Evolutionary conservation across 2,797 vertebrate species (phyloP).

Genomic region (Hydrophis major): DNA sequence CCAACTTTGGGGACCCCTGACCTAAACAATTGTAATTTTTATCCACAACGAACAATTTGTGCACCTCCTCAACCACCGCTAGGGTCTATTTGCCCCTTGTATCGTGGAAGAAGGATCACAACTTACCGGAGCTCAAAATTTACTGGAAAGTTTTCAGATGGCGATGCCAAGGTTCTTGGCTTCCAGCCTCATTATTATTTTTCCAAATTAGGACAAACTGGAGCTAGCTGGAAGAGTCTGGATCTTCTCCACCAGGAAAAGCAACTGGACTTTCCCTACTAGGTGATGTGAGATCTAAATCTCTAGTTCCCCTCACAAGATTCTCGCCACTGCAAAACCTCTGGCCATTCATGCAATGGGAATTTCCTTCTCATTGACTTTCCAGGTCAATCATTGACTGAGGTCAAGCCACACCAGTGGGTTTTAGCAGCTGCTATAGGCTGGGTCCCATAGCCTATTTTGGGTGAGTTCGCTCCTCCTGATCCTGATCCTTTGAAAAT

Average conservation of each 20-base stretch:
- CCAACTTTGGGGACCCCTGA: not conserved
- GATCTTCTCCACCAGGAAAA: not conserved
- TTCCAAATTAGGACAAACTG: not conserved
- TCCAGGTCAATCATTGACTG: not conserved
- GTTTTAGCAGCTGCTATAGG: not conserved
- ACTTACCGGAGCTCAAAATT: not conserved
- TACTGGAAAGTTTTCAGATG: not conserved
- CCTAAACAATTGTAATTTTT: not conserved
- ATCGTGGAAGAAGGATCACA: not conserved
- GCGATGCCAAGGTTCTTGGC: no score
- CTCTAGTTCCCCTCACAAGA: not conserved
- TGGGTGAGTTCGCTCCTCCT: not conserved
- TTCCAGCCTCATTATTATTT: not conserved
- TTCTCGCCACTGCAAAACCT: not conserved
- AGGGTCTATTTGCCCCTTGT: not conserved
- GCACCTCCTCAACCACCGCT: not conserved
- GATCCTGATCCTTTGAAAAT: not conserved
- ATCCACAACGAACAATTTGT: not conserved
- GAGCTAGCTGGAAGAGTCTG: not conserved
- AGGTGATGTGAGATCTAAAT: not conserved
- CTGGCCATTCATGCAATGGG: not conserved
- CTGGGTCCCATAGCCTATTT: not conserved
- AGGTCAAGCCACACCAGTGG: not conserved
- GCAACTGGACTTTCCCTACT: not conserved
- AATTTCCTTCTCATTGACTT: not conserved